Conservation (phyloP, 37 sponge, comb jelly and placozoan genomes). For the Ianthella basta region DNA sequence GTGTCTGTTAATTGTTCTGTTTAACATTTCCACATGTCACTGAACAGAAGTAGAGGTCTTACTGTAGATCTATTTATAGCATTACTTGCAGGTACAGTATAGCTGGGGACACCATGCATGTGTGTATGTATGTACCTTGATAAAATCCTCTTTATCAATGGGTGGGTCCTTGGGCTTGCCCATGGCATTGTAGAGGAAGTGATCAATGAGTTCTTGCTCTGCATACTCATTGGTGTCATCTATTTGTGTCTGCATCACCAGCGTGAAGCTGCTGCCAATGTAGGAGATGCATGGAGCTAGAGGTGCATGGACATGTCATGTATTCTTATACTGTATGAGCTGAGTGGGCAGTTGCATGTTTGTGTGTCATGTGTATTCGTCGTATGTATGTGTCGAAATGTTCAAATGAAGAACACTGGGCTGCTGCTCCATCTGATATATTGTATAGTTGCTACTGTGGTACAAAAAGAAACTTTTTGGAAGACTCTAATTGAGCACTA, state of each 20-base stretch:
- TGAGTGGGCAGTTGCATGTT: too few species aligned
- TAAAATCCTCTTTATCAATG: constrained; percentile 14
- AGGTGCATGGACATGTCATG: not conserved
- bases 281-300: not conserved
- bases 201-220: constrained; percentile 13
- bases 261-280: constrained; percentile 1
- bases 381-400: too few species aligned
- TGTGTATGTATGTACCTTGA: not conserved
- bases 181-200: constrained; percentile 28
- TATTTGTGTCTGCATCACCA: not conserved
- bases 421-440: too few species aligned
- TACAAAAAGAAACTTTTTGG: too few species aligned
- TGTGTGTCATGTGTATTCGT: too few species aligned
- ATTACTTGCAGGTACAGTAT: not conserved
- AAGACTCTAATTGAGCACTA: too few species aligned
- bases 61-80: not conserved
- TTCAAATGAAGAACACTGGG: too few species aligned
- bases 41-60: not conserved
- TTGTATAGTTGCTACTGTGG: too few species aligned
- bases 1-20: too few species aligned
- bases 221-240: constrained; percentile 31
- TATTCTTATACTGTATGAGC: too few species aligned
- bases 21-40: too few species aligned
- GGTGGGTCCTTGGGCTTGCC: not conserved
- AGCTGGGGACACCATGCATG: not conserved